Percentiles rank a stretch among this genome's conserved stretches.
These are phyloP conservation scores for Zaprionus ornatus DNA, from an alignment of 1,140 invertebrate species.

Conservation along the genomic window DNA sequence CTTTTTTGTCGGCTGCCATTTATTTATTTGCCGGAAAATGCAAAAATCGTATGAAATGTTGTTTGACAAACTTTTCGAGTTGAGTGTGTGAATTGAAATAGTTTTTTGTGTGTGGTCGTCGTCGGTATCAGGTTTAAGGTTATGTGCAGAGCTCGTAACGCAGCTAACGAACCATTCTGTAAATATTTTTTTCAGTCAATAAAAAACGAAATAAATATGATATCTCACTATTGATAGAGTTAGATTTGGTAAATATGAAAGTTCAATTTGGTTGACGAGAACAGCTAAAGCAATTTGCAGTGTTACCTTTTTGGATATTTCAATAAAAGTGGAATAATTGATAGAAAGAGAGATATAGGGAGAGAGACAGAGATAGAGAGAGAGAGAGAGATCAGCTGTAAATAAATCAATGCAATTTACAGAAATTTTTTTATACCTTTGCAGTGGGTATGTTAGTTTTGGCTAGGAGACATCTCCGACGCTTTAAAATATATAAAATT, in stretches of 20 bases:
- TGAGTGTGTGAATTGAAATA: constrained; percentile 28
- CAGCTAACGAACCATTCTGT: constrained; percentile 8
- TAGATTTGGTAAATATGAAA: background rate
- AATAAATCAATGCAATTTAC: too few relatives aligned
- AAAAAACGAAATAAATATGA: background rate
- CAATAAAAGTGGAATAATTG: too few relatives aligned
- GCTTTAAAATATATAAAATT: too few relatives aligned
- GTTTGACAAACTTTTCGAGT: constrained; percentile 18
- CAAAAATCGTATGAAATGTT: constrained; percentile 29
- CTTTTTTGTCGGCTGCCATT: constrained; percentile 1
- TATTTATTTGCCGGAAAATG: constrained; percentile 31
- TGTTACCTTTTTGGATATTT: background rate
- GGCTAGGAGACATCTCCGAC: too few relatives aligned
- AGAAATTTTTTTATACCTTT: too few relatives aligned
- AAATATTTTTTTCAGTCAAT: background rate
- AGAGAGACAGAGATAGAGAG: background rate
- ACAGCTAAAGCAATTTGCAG: background rate
- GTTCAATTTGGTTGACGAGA: background rate
- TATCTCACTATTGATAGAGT: background rate
- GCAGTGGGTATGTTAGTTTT: too few relatives aligned
- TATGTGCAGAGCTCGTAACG: constrained; percentile 1
- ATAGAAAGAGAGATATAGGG: background rate
- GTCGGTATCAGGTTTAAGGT: constrained; percentile 21
- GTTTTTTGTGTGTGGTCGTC: constrained; percentile 1
- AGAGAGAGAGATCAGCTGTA: background rate